These are phyloP conservation scores for Hemiprocne comata DNA, from an alignment of 2,113 vertebrate genomes.

Conservation along the genomic window DNA sequence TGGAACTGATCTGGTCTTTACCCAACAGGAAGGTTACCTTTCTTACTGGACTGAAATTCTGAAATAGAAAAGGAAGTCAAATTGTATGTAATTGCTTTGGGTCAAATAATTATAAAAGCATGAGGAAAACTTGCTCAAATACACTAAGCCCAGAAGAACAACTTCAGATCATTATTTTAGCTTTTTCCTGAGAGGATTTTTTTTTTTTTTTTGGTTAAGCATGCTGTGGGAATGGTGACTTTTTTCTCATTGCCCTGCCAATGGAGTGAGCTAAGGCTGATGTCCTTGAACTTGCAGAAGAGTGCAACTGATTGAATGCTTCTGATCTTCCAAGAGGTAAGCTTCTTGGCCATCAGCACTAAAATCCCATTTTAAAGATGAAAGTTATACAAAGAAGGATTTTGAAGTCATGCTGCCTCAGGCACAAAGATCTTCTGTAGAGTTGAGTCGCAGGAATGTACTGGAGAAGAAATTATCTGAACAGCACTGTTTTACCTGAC, in stretches of 20 bases:
- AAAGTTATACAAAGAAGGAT: background rate
- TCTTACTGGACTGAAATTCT: background rate
- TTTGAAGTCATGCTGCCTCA: background rate
- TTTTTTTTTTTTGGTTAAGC: background rate
- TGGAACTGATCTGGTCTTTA: background rate
- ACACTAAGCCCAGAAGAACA: background rate
- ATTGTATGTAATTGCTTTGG: background rate
- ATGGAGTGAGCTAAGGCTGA: background rate
- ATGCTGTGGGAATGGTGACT: rapidly evolving
- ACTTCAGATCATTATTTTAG: background rate
- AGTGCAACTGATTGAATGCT: background rate
- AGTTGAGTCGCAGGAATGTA: background rate
- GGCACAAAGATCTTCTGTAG: background rate
- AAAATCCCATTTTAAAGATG: background rate
- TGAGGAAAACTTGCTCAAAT: background rate
- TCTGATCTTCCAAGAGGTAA: background rate
- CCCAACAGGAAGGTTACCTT: background rate
- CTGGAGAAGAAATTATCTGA: background rate
- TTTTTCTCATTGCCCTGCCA: background rate
- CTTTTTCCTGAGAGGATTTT: background rate
- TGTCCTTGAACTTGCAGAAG: background rate
- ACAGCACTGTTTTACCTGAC: background rate
- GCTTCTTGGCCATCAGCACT: background rate
- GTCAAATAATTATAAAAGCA: background rate
- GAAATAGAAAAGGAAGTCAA: background rate